Evolutionary conservation across 2,113 vertebrate species (phyloP).

Genomic region (Paradoxurus hermaphroditus): DNA sequence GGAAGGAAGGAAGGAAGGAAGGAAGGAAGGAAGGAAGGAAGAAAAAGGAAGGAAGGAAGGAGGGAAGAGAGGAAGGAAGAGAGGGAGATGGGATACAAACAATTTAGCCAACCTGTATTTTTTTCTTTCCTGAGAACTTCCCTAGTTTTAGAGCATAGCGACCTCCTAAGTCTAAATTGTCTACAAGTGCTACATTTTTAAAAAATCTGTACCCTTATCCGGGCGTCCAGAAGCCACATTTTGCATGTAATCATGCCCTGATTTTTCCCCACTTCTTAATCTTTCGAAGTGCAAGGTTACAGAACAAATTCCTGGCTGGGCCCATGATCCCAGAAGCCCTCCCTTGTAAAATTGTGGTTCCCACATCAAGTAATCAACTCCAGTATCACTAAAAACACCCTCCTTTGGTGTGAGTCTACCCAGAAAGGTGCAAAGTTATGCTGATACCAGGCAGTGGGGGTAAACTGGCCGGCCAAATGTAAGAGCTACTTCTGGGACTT

Average conservation of each 20-base stretch:
- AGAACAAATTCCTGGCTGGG: background rate
- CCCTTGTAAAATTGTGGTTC: background rate
- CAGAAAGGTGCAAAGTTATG: background rate
- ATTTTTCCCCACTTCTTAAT: constrained; percentile 41
- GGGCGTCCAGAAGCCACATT: background rate
- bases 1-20: too few species aligned
- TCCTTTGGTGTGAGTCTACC: background rate
- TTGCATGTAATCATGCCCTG: constrained; percentile 47
- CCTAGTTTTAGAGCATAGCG: constrained; percentile 46
- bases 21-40: too few species aligned
- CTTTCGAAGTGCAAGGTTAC: background rate
- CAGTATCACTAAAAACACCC: background rate
- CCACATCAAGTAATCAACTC: background rate
- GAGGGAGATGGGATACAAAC: constrained; percentile 51
- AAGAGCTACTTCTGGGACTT: background rate
- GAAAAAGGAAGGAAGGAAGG: background rate
- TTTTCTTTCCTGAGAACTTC: constrained; percentile 47
- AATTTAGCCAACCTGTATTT: constrained; percentile 60
- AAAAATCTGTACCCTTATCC: background rate
- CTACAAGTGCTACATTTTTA: background rate
- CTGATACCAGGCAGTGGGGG: too few species aligned
- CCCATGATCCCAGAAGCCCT: background rate
- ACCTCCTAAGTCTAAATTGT: constrained; percentile 45
- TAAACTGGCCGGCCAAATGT: background rate
- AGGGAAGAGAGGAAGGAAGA: background rate